These are phyloP conservation scores for Fabriciana adippe DNA, from an alignment of 2,888 invertebrate species.

Conservation along the genomic window DNA sequence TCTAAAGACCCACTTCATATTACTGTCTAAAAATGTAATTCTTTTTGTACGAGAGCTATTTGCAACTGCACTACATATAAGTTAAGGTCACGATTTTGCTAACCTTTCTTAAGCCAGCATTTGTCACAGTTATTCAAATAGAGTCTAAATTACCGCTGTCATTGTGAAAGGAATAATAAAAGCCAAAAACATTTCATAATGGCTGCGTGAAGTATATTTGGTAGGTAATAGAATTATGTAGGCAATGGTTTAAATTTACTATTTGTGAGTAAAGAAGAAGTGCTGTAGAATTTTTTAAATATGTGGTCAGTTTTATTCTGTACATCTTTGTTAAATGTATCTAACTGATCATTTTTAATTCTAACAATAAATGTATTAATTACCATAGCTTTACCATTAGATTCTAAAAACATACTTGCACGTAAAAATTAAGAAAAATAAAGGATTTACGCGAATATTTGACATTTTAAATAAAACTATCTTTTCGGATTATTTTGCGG, in stretches of 20 bases:
- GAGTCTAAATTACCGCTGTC: slow-evolving; percentile 25
- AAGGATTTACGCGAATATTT: no score
- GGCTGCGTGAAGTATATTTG: slow-evolving; percentile 9
- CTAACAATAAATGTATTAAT: no score
- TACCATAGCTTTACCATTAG: no score
- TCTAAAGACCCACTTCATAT: not conserved
- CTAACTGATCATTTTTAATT: no score
- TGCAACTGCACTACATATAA: slow-evolving; percentile 24
- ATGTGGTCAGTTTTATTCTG: no score
- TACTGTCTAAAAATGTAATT: not conserved
- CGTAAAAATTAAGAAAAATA: no score
- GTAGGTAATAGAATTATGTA: slow-evolving; percentile 10
- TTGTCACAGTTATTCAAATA: slow-evolving; percentile 43
- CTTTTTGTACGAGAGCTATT: slow-evolving; percentile 4
- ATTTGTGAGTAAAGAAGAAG: not conserved
- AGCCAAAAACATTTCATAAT: slow-evolving; percentile 23
- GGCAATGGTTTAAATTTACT: slow-evolving; percentile 3
- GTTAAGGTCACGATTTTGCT: slow-evolving; percentile 34
- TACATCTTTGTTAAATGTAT: no score
- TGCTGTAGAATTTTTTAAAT: no score
- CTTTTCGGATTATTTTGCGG: no score
- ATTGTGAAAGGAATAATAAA: slow-evolving; percentile 25
- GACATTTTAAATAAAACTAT: no score
- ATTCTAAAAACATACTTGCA: no score
- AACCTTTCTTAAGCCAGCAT: slow-evolving; percentile 27